These are phyloP conservation scores for Bactericera cockerelli DNA, from an alignment of 1,140 invertebrate genomes.

Conservation along the genomic window DNA sequence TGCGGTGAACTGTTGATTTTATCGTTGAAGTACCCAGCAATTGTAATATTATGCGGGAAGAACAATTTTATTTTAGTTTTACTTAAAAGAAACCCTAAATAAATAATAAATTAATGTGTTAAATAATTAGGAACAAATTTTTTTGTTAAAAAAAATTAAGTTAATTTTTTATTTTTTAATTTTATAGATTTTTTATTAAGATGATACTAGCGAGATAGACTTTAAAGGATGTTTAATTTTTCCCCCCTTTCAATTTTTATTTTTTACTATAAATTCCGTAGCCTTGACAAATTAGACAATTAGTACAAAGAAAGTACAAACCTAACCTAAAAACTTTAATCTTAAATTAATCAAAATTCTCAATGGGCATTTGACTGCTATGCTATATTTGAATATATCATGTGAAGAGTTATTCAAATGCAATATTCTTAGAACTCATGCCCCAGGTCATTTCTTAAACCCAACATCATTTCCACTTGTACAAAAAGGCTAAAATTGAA, in stretches of 20 bases:
- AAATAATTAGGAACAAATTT: slow-evolving; percentile 4
- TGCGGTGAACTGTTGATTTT: too few relatives aligned
- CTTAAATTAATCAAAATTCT: too few relatives aligned
- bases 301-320: slow-evolving; percentile 9
- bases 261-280: background rate
- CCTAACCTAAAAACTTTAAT: background rate
- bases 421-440: too few relatives aligned
- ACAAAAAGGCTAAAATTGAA: too few relatives aligned
- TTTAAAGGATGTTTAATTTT: background rate
- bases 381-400: too few relatives aligned
- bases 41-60: too few relatives aligned
- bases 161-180: background rate
- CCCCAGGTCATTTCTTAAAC: too few relatives aligned
- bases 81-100: background rate
- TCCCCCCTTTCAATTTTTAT: background rate
- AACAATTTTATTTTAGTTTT: too few relatives aligned
- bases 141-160: background rate
- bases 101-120: background rate
- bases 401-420: too few relatives aligned
- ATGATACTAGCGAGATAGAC: background rate
- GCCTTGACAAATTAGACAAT: slow-evolving; percentile 4
- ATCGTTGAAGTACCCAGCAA: too few relatives aligned
- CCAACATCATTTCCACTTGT: too few relatives aligned
- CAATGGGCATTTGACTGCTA: too few relatives aligned
- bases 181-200: background rate